These are phyloP conservation scores for Steinernema khuongi DNA, from an alignment of 1,140 invertebrate genomes.

Conservation along the genomic window DNA sequence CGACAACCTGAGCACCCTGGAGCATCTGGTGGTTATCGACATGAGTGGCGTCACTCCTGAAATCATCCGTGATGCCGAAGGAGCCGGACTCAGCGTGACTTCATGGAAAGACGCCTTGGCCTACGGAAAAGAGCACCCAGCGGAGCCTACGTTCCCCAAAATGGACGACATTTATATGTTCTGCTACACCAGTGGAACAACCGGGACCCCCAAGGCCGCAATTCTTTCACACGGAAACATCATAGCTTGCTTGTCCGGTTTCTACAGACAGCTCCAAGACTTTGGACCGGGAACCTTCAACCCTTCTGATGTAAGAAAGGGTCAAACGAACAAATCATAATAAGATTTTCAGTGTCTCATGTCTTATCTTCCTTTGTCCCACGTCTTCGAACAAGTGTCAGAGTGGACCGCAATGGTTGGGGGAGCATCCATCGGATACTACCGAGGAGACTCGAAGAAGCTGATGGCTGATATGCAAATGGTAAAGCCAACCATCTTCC, in stretches of 20 bases:
- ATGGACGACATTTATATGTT: conserved; percentile 19
- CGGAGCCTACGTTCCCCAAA: conserved; percentile 10
- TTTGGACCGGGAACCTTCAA: background rate
- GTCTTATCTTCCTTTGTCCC: conserved; percentile 87
- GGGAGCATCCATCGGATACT: conserved; percentile 85
- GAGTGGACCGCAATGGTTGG: conserved; percentile 76
- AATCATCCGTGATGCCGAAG: conserved; percentile 7
- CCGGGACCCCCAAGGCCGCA: conserved; percentile 62
- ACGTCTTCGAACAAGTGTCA: conserved; percentile 69
- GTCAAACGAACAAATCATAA: too few relatives aligned
- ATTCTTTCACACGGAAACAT: conserved; percentile 62
- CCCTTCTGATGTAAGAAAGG: background rate
- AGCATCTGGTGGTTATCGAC: conserved; percentile 21
- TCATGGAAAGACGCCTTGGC: conserved; percentile 19
- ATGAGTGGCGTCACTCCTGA: background rate
- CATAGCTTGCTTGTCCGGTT: conserved; percentile 69
- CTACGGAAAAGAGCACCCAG: conserved; percentile 23
- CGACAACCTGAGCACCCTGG: conserved; percentile 13
- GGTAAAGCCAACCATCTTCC: conserved; percentile 82
- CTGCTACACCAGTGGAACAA: conserved; percentile 61
- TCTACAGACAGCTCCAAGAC: conserved; percentile 66
- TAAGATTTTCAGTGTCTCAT: conserved; percentile 60
- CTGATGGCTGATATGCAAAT: conserved; percentile 82
- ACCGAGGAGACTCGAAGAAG: conserved; percentile 77
- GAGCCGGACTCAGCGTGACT: conserved; percentile 17